Evolutionary conservation across 2,888 invertebrate species (phyloP), one percentile per base, ranked within the genome.

Genomic region (Acrocyrtus sp.): DNA sequence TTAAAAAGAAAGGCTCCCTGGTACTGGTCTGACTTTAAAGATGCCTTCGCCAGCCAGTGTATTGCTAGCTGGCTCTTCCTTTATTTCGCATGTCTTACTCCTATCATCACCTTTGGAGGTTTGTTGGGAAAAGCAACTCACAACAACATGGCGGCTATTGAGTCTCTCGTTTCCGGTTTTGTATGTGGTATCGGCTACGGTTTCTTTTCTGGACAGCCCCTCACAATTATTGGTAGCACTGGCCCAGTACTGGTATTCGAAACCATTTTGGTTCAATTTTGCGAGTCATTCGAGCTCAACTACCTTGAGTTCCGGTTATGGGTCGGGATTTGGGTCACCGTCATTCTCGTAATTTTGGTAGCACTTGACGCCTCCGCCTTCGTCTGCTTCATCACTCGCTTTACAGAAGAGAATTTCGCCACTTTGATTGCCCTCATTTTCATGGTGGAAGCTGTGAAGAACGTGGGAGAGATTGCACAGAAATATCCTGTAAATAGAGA

Each of bases 51-150:
- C 63, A 69, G 86, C 10, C 87, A 87, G 81, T 84, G 86, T 78
- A 80, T 87, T 10, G 86, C 86, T 24, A 85, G 86, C 1, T 83
- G 85, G 69, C 83, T 86, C 61, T 87, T 86, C 83, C 83, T 87
- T 80, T 87, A 86, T 80, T 85, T 87, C 74, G 87, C 86, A 21
- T 85, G 86, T 39, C 82, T 87, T 47, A 86, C 87, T 0, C 87
- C 87, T 3, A 86, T 87, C 76, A 86, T 87, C 48, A 87, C 87
- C 2, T 87, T 87, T 78, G 87, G 87, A 4, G 86, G 86, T 24
- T 82, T 87, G 19, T 82, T 87, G 39, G 86, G 86, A 39, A 84
- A 85, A 61, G 85, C 86, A 10, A 87, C 87, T 1, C 84, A 86
- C 68, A 84, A 86, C 62, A 82, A 85, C 72, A 86, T 87, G 87